A percentile compares a stretch with the other conserved stretches of the same genome.
phyloP scores from a whole-genome alignment of 1,140 invertebrate species.

The Dreissena polymorpha region DNA sequence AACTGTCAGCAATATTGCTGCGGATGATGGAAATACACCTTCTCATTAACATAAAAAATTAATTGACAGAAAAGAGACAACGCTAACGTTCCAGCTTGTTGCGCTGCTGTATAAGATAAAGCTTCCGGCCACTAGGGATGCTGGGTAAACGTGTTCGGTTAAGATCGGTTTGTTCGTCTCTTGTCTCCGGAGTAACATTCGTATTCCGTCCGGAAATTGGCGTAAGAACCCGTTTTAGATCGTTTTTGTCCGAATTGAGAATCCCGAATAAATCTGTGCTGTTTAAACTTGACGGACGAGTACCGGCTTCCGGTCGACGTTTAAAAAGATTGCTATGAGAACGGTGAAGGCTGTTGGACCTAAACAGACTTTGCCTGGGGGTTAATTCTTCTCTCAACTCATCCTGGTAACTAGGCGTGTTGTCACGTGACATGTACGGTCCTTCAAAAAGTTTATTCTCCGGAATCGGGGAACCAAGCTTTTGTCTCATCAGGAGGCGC shows the following conservation, averaged over 20 bases:
- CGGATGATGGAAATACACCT: too few relatives aligned
- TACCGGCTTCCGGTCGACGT: conserved; percentile 35
- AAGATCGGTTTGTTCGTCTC: conserved; percentile 18
- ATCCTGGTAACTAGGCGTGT: conserved; percentile 36
- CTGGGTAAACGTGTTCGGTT: conserved; percentile 46
- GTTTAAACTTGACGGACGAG: background rate
- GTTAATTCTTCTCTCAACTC: conserved; percentile 21
- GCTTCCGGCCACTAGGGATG: conserved; percentile 51
- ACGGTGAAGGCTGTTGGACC: conserved; percentile 43
- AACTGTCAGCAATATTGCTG: too few relatives aligned
- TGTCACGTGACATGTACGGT: conserved; percentile 54
- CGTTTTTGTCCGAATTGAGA: conserved; percentile 18
- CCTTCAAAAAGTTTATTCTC: conserved; percentile 48
- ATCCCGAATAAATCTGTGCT: conserved; percentile 31
- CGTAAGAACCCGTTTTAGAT: conserved; percentile 48
- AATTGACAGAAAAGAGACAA: too few relatives aligned
- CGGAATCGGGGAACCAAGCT: conserved; percentile 32
- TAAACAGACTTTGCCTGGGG: conserved; percentile 1
- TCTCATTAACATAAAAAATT: too few relatives aligned
- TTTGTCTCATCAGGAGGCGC: conserved; percentile 26
- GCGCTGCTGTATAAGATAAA: conserved; percentile 35
- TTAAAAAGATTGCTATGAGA: conserved; percentile 47
- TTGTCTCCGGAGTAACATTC: conserved; percentile 28
- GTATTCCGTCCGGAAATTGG: conserved; percentile 37
- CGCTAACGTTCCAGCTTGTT: conserved; percentile 35